phyloP scores from a whole-genome alignment of 2,797 vertebrate genomes.

The Lemur catta region DNA sequence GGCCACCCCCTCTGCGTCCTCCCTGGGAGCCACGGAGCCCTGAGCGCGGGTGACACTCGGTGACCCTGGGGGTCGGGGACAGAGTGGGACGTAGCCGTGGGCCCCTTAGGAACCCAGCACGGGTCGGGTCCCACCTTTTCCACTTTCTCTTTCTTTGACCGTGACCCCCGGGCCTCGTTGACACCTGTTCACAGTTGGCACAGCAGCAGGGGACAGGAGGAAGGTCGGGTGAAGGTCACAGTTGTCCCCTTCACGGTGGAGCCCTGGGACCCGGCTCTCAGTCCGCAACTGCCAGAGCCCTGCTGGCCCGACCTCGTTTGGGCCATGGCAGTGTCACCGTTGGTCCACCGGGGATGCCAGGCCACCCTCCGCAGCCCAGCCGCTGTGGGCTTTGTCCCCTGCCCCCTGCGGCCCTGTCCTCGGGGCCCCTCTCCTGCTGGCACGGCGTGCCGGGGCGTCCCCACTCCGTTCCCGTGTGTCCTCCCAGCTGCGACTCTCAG shows the following conservation, averaged over 20 bases:
- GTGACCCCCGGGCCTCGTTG: too few species aligned
- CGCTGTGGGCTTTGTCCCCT: background rate
- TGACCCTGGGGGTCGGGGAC: background rate
- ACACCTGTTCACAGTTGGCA: too few species aligned
- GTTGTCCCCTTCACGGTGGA: too few species aligned
- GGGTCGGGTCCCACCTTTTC: too few species aligned
- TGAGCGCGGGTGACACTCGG: background rate
- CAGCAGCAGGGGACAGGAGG: too few species aligned
- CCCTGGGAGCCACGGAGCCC: background rate
- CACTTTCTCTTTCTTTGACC: too few species aligned
- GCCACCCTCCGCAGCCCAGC: background rate
- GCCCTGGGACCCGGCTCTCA: background rate
- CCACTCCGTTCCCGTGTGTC: background rate
- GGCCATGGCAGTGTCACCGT: too few species aligned
- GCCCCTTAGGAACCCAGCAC: background rate
- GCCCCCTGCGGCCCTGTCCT: background rate
- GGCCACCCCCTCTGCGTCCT: background rate
- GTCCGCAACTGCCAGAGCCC: too few species aligned
- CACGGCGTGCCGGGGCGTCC: too few species aligned
- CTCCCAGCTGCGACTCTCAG: background rate
- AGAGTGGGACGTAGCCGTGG: rapidly evolving
- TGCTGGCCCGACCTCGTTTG: too few species aligned
- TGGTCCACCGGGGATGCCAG: too few species aligned
- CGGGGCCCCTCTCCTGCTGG: background rate
- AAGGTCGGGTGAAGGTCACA: too few species aligned